Evolutionary conservation across 2,113 vertebrate species (phyloP), one percentile per base, ranked within the genome.

Genomic region (Phodopus roborovskii): DNA sequence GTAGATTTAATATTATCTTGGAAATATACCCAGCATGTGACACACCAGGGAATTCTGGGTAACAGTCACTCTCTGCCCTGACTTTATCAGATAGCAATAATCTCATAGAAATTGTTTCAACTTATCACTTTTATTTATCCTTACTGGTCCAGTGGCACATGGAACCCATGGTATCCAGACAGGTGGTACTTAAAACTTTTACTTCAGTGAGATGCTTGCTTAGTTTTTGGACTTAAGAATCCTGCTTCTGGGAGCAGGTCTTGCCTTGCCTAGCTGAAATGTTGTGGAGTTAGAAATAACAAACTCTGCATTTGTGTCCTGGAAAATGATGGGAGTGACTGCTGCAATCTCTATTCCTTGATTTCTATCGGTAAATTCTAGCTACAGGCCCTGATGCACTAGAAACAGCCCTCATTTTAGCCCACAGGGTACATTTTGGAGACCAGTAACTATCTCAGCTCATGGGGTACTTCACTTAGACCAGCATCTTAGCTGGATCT

Each of bases 1-100:
- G 7, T 26, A n/a, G 78, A 84, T 91, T 93, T 85, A 91, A 42
- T 68, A 66, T 88, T 39, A 24, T 66, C n/a, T 93, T 91, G 71
- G 20, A 74, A 45, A 85, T 79, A 24, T 81, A 62, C 94, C 16
- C 68, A 71, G n/a, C 56, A 42, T 3, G 12, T 75, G 16, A 90
- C 42, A 64, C 74, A 42, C 39, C 45, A 68, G 5, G 6, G 66
- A 39, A 17, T 20, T 19, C 5, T 66, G 60, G n/a, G 30, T 64
- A 62, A 58, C 6, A 64, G 24, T 30, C 36, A 83, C 26, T 42
- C n/a, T 28, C 58, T 26, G 42, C 56, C 56, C 56, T 42, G 56
- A 20, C 60, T 62, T 45, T 84, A 84, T 84, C 4, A 45, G n/a
- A 45, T 66, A 64, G 60, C 39, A 20, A 66, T 73, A 85, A 20